A percentile compares a stretch with the other conserved stretches of the same genome.
These are phyloP conservation scores for Neodon shergylaensis DNA, from an alignment of 2,113 vertebrate species.

Conservation along the genomic window DNA sequence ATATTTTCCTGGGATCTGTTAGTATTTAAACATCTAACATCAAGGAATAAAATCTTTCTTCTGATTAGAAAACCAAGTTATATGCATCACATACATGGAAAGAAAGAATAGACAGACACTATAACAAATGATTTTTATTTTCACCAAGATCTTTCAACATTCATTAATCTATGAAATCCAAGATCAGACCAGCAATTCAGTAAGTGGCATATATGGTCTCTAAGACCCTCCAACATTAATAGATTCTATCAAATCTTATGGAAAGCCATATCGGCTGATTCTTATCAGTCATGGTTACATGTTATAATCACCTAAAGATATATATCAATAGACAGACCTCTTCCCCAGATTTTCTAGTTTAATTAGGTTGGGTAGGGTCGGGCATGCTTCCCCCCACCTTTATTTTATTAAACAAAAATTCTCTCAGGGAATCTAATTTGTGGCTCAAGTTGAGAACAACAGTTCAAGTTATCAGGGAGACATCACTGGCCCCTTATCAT, in stretches of 20 bases:
- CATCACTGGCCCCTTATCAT: not conserved
- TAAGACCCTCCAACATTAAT: not conserved
- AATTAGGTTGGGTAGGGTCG: not conserved
- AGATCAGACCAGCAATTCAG: not conserved
- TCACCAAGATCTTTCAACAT: not conserved
- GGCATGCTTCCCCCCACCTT: not conserved
- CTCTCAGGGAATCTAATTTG: slow-evolving; percentile 45
- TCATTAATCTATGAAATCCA: not conserved
- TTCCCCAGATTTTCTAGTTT: slow-evolving; percentile 39
- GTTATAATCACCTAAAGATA: not conserved
- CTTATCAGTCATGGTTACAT: not conserved
- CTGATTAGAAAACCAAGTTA: slow-evolving; percentile 13
- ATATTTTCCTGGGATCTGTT: not conserved
- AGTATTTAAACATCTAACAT: slow-evolving; percentile 36
- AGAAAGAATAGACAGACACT: not conserved
- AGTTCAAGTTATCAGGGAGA: slow-evolving; percentile 48
- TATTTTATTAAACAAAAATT: not conserved
- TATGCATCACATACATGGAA: not conserved
- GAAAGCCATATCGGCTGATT: not conserved
- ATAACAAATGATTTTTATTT: not conserved
- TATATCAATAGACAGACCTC: not conserved
- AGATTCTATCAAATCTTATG: not conserved
- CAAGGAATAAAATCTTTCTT: slow-evolving; percentile 13
- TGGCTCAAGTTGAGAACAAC: not conserved
- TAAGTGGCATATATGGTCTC: slow-evolving; percentile 17